Percentiles rank a stretch among this genome's conserved stretches.
Evolutionary conservation across 2,888 invertebrate species (phyloP).

Genomic region (Rotaria macrura): DNA sequence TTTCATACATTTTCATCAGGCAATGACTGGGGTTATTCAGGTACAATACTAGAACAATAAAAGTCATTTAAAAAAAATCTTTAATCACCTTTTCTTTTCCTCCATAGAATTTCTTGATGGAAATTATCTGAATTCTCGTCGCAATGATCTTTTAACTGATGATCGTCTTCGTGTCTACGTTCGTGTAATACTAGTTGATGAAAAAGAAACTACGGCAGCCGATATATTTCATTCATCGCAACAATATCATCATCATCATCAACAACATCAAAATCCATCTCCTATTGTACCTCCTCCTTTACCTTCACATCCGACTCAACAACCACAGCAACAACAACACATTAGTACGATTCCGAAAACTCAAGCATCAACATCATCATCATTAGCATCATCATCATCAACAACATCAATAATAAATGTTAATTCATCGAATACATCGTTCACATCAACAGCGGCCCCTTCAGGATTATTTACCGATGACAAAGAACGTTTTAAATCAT

Average conservation of each 20-base stretch:
- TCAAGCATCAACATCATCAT: neutral
- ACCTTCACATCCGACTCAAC: neutral
- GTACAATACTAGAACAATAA: neutral
- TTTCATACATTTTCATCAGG: slow-evolving; percentile 11
- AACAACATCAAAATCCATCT: neutral
- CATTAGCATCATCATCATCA: neutral
- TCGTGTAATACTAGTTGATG: neutral
- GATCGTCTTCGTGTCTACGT: slow-evolving; percentile 13
- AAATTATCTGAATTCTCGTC: slow-evolving; percentile 9
- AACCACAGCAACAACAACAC: neutral
- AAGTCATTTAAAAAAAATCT: neutral
- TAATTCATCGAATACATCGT: neutral
- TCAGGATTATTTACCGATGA: neutral
- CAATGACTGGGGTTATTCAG: slow-evolving; percentile 1
- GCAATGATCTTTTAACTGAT: neutral
- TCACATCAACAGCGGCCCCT: neutral
- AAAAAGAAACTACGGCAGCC: neutral
- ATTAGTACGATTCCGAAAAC: neutral
- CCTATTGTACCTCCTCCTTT: neutral
- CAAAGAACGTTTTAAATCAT: neutral
- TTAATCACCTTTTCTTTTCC: neutral
- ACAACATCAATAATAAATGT: neutral
- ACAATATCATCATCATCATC: neutral
- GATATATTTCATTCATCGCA: neutral
- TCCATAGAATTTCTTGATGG: neutral